Base-by-base conservation (phyloP, 2,113 vertebrate genomes). In the Falco punctatus region DNA sequence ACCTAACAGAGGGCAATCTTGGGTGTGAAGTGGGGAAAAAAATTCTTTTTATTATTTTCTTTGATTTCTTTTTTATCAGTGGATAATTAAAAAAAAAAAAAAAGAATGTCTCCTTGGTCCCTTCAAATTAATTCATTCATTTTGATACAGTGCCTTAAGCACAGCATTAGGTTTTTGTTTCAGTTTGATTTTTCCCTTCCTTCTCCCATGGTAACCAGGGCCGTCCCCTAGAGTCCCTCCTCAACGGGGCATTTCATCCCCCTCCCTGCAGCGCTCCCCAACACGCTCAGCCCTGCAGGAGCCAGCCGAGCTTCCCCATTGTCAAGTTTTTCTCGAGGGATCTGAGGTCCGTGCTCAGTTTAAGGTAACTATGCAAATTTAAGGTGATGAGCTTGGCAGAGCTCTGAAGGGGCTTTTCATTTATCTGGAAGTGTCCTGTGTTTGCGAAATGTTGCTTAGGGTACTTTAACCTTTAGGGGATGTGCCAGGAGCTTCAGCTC, bases 361-460 rank as follows among this genome's bases (percentile, higher is more conserved):
- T 79, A 59, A 77, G 55, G 20, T 27, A 49, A 62, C 55, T 28
- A 19, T 58, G 27, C 11, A 57, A 42, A 40, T 49, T 74, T 48
- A 62, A 77, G 59, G 46, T 33, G 48, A 33, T 1, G 1, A 70
- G 16, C 49, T 10, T 62, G 67, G 32, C 30, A 78, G 54, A 66
- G 20, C 28, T 55, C 62, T 28, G 33, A 48, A 33, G 11, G 27
- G 22, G 26, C 13, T 54, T 42, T 85, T 49, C 26, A 17, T 64
- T 74, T 66, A 57, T 13, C 26, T 26, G 28, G 27, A 82, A 52
- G 16, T 0, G 1, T 19, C 49, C 28, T 14, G 10, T 18, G 11
- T 18, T 55, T 51, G 23, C 40, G 16, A 33, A n/a, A 23, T 15
- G 38, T 0, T 1, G 0, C 46, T 40, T 57, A 7, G 9, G 55